Percentiles rank a stretch among this genome's conserved stretches.
Evolutionary conservation across 2,888 invertebrate genomes (phyloP).

Genomic region (Periphyllus acericola): DNA sequence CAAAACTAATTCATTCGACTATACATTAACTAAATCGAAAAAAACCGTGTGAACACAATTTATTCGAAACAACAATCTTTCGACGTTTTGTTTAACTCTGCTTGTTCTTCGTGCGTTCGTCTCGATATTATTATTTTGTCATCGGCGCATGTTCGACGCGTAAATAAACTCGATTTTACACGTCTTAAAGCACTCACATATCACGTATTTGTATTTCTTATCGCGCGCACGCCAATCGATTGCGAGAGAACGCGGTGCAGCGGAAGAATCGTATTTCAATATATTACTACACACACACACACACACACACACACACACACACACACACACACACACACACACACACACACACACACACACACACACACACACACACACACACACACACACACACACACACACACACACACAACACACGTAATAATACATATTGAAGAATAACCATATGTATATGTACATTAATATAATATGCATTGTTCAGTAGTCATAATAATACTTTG

Average conservation of each 20-base stretch:
- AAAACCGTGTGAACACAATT: too few species aligned
- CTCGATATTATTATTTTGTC: background rate
- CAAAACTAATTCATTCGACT: too few species aligned
- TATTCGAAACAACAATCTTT: background rate
- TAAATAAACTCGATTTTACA: background rate
- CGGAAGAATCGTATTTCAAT: slow-evolving; percentile 10
- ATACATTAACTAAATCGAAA: too few species aligned
- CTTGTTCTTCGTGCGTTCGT: background rate
- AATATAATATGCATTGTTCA: background rate
- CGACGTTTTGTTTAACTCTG: background rate
- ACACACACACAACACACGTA: too few species aligned
- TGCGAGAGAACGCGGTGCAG: background rate
- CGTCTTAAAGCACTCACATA: too few species aligned
- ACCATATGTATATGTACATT: too few species aligned
- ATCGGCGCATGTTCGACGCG: background rate
- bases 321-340: too few species aligned
- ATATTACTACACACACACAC: background rate
- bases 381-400: background rate
- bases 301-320: background rate
- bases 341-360: background rate
- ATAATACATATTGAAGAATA: too few species aligned
- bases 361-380: background rate
- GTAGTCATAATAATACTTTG: background rate
- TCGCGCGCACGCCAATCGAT: background rate
- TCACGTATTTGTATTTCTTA: background rate